These are phyloP conservation scores for Zosterops pallidus DNA, from an alignment of 2,113 vertebrate species.

Conservation along the genomic window DNA sequence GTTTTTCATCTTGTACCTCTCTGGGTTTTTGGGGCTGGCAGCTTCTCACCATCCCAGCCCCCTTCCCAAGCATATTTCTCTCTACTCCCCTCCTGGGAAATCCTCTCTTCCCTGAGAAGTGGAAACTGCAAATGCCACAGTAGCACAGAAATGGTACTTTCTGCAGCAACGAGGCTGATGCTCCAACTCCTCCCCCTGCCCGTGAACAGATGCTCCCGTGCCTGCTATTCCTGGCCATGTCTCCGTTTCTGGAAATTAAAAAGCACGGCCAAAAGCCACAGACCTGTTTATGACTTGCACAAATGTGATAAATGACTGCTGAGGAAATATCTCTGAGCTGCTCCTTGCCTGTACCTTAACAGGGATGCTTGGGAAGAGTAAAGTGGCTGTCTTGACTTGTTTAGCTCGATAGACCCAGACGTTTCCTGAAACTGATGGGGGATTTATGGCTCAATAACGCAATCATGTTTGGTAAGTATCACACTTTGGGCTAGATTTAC, in stretches of 20 bases:
- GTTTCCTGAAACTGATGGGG: neutral
- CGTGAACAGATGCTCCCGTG: neutral
- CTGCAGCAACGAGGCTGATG: neutral
- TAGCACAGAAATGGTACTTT: neutral
- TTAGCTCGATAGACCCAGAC: constrained; percentile 13
- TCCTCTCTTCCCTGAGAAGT: neutral
- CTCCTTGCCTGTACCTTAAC: constrained; percentile 21
- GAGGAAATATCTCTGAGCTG: neutral
- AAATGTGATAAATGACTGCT: neutral
- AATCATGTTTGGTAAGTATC: neutral
- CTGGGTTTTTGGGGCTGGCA: fast-evolving
- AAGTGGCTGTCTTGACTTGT: constrained; percentile 47
- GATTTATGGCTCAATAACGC: constrained; percentile 68
- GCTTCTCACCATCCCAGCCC: neutral
- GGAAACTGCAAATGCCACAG: neutral
- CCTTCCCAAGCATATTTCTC: neutral
- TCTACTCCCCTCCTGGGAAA: neutral
- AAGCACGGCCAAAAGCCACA: neutral
- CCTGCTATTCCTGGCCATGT: neutral
- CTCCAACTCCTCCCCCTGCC: neutral
- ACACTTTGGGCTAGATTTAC: neutral
- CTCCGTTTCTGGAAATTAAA: neutral
- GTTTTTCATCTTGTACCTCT: neutral
- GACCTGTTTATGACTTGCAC: neutral
- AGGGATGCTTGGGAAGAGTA: constrained; percentile 55